phyloP scores from a whole-genome alignment of 1,140 invertebrate species.

The Adoxophyes honmai region DNA sequence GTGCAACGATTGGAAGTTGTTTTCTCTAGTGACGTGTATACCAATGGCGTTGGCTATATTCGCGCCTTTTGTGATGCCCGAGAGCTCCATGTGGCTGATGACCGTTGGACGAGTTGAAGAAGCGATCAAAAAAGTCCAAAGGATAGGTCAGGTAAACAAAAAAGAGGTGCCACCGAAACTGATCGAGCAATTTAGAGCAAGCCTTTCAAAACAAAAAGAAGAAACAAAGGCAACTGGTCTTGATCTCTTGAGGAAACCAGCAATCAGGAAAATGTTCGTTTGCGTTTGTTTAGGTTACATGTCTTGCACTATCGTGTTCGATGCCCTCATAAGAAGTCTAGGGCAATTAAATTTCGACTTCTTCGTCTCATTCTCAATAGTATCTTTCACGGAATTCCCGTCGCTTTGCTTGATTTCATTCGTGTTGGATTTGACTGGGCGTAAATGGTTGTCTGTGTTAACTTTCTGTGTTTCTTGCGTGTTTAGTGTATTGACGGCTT shows the following conservation, averaged over 20 bases:
- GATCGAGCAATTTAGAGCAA: slow-evolving; percentile 50
- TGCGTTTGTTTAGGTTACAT: slow-evolving; percentile 48
- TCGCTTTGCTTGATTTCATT: slow-evolving; percentile 50
- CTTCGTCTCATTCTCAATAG: slow-evolving; percentile 55
- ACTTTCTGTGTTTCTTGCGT: slow-evolving; percentile 35
- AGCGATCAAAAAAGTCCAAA: slow-evolving; percentile 78
- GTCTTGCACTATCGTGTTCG: slow-evolving; percentile 48
- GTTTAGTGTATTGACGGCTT: slow-evolving; percentile 44
- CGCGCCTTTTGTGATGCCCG: slow-evolving; percentile 80
- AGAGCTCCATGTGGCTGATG: slow-evolving; percentile 86
- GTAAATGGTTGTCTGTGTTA: slow-evolving; percentile 43
- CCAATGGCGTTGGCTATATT: slow-evolving; percentile 63
- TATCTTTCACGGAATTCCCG: slow-evolving; percentile 61
- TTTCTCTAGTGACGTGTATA: slow-evolving; percentile 79
- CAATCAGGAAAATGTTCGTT: slow-evolving; percentile 47
- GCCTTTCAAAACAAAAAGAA: slow-evolving; percentile 27
- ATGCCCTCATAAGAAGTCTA: slow-evolving; percentile 51
- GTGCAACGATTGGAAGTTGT: slow-evolving; percentile 82
- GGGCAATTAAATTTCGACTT: slow-evolving; percentile 52
- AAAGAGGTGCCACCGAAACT: slow-evolving; percentile 43
- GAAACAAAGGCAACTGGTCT: slow-evolving; percentile 33
- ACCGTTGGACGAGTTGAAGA: slow-evolving; percentile 81
- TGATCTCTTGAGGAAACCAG: slow-evolving; percentile 43
- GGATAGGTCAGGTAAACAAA: slow-evolving; percentile 54
- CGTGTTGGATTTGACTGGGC: slow-evolving; percentile 52